Evolutionary conservation across 37 sponge, comb jelly and placozoan genomes (phyloP), one percentile per base, ranked within the genome.

Genomic region (Diacarnus erythraeanus): DNA sequence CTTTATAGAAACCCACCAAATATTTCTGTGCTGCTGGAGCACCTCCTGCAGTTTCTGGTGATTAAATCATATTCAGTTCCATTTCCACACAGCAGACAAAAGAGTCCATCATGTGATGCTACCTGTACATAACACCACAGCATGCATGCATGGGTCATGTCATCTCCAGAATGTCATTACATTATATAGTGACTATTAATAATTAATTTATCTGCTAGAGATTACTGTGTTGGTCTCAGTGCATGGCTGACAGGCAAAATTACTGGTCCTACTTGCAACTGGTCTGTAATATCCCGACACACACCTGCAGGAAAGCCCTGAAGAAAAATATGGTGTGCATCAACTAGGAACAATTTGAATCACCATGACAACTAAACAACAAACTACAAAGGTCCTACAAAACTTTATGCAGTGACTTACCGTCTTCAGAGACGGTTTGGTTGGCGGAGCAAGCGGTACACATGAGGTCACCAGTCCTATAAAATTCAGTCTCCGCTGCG

Each of bases 41-140:
- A 82, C 22, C 63, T 31, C 1, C 1, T 29, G 54, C 82, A 82
- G 3, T 75, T 33, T 1, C 31, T 64, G 56, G 77, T 83, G 33
- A 23, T 6, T 30, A 59, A 29, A 42, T 83, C 71, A 68, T 30
- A 76, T 37, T 6, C 29, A 1, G 56, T 35, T 6, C 43, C 67
- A 74, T 68, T 20, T 2, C 5, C 20, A 57, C 85, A 84, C 72
- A 61, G 44, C 54, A 84, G 60, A 77, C 85, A 84, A 36, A 68
- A 77, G 22, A 71, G 64, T 3, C 85, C 85, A 77, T 77, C 63
- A 3, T 17, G 30, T 6, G 85, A 84, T 20, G 33, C 21, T 25
- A 77, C 85, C 85, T 76, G 44, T 35, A 65, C 10, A 20, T 34
- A n/a, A n/a, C n/a, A n/a, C n/a, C n/a, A n/a, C n/a, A n/a, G n/a